These are phyloP conservation scores for Regulus satrapa DNA, from an alignment of 2,113 vertebrate genomes.

Conservation along the genomic window DNA sequence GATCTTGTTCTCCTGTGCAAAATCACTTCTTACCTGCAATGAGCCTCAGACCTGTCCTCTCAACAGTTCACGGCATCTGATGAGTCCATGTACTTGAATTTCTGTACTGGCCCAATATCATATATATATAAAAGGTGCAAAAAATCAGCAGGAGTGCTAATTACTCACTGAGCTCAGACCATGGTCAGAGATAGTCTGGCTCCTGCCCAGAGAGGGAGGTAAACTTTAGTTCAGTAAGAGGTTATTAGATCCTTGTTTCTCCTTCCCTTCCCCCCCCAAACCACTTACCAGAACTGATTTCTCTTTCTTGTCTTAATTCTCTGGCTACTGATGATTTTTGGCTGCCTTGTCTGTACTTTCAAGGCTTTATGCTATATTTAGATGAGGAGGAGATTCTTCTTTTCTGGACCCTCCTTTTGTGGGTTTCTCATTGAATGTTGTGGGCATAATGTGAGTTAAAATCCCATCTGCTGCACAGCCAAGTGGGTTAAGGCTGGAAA, in stretches of 20 bases:
- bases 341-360: not conserved
- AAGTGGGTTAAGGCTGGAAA: not conserved
- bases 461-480: not conserved
- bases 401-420: not conserved
- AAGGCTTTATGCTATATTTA: not conserved
- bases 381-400: not conserved
- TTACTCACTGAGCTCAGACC: not conserved
- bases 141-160: not conserved
- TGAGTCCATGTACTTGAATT: rapidly evolving
- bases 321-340: not conserved
- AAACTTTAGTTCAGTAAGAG: not conserved
- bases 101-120: not conserved
- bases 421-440: not conserved
- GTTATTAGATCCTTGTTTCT: not conserved
- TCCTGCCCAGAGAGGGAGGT: not conserved
- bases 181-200: not conserved
- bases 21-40: not conserved
- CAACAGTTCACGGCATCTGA: not conserved
- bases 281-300: not conserved
- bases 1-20: not conserved
- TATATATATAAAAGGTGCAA: not conserved
- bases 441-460: not conserved
- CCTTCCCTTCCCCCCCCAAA: not conserved
- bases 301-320: not conserved
- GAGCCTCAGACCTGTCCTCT: not conserved